Evolutionary conservation across 92 coral and sea anemone genomes (phyloP).

Genomic region (Phenganax subtilis): DNA sequence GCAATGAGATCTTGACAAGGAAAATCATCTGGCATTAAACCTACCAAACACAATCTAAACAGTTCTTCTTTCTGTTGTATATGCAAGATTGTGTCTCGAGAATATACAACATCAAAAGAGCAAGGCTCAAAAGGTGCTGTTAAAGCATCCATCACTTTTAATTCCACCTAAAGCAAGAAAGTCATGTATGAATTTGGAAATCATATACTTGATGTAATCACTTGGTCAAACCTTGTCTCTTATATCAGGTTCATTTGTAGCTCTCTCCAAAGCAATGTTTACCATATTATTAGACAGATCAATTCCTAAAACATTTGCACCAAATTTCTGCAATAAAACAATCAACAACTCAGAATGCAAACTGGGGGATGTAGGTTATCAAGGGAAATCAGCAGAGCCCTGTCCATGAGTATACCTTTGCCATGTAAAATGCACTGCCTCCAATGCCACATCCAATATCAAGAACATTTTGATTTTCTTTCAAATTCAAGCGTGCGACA

Average conservation of each 20-base stretch:
- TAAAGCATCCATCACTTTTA: slow-evolving; percentile 74
- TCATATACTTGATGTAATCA: background rate
- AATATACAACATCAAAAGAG: slow-evolving; percentile 87
- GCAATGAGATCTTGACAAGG: background rate
- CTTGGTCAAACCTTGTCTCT: slow-evolving; percentile 59
- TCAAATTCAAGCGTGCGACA: slow-evolving; percentile 62
- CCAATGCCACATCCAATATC: slow-evolving; percentile 99
- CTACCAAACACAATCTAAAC: slow-evolving; percentile 75
- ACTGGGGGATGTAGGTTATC: background rate
- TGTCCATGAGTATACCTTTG: slow-evolving; percentile 56
- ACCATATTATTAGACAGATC: slow-evolving; percentile 94
- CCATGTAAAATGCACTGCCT: slow-evolving; percentile 88
- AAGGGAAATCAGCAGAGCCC: background rate
- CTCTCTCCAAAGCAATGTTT: slow-evolving; percentile 69
- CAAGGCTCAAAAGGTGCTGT: slow-evolving; percentile 63
- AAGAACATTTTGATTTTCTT: slow-evolving; percentile 67
- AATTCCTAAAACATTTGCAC: slow-evolving; percentile 72
- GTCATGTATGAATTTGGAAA: background rate
- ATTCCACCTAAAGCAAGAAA: slow-evolving; percentile 55
- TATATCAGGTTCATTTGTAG: slow-evolving; percentile 54
- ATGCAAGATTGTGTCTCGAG: slow-evolving; percentile 88
- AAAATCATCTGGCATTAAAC: slow-evolving; percentile 13
- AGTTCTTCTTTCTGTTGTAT: slow-evolving; percentile 73
- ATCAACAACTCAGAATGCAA: background rate
- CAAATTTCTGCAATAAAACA: slow-evolving; percentile 54